Base-by-base conservation (phyloP, 2,888 invertebrate genomes). In the Heliconius cydno region DNA sequence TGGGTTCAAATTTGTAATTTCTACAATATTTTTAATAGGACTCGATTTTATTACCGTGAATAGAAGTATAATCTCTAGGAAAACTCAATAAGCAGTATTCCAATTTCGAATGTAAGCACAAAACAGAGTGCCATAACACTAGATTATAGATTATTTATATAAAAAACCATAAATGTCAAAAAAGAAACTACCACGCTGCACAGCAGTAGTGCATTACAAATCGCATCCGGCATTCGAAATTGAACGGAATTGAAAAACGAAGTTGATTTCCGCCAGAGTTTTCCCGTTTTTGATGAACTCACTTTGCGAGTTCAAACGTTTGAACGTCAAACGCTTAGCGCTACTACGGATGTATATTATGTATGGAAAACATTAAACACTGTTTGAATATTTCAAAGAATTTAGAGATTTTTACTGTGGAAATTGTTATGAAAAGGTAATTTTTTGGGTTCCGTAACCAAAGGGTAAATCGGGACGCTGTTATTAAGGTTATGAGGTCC, bases 211-310 rank as follows among this genome's bases (percentile, higher is more conserved):
- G n/a, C 38, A 0, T 10, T 52, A 13, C 52, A 73, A 60, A 60
- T 60, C 57, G 57, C 72, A 73, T 73, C 34, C 25, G 60, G 34
- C 60, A 60, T 60, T n/a, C 57, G 34, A 60, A n/a, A 73, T 73
- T 72, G 72, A n/a, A 57, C 30, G 52, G n/a, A 72, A 72, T 72
- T 73, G 73, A 73, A 73, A 73, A 73, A 72, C 57, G 34, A 46
- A 60, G 57, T 34, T 57, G 15, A 73, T 60, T 73, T 73, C 73
- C 60, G 57, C 60, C 15, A 34, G n/a, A 57, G n/a, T 73, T 73
- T 60, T 34, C 60, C 73, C 60, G 30, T 60, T 72, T 57, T 57
- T 73, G 60, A 73, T 73, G 34, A 73, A 73, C 34, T 70, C 0
- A 22, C 34, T 60, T 38, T n/a, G 34, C 7, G 15, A 73, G 60